Evolutionary conservation across 2,888 invertebrate genomes (phyloP).

Genomic region (Scaptomyza reducta): DNA sequence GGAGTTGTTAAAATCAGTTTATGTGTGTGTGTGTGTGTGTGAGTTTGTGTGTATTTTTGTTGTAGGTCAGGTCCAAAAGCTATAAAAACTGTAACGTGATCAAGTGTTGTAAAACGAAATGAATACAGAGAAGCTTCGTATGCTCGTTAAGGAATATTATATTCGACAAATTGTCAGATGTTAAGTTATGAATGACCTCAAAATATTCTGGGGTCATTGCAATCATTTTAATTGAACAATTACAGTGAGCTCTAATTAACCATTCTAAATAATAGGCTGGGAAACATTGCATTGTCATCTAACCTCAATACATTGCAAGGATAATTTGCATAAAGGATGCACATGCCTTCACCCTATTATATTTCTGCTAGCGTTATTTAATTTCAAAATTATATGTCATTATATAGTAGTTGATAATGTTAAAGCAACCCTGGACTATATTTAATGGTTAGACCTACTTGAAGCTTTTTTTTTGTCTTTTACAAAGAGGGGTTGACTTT

Average conservation of each 20-base stretch:
- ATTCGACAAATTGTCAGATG: not conserved
- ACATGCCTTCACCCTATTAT: not conserved
- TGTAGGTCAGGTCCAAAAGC: slow-evolving; percentile 57
- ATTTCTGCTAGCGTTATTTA: not conserved
- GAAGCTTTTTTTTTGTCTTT: not conserved
- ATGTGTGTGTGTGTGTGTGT: slow-evolving; percentile 30
- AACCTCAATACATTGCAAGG: not conserved
- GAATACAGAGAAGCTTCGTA: too few species aligned
- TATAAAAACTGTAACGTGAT: slow-evolving; percentile 17
- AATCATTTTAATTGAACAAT: slow-evolving; percentile 14
- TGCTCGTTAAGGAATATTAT: not conserved
- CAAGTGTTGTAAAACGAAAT: not conserved
- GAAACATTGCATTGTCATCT: not conserved
- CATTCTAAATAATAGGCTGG: not conserved
- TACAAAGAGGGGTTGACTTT: slow-evolving; percentile 5
- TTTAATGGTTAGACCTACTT: not conserved
- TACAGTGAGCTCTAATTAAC: not conserved
- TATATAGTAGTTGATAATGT: not conserved
- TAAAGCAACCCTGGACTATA: not conserved
- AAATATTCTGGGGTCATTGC: not conserved
- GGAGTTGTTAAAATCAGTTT: slow-evolving; percentile 41
- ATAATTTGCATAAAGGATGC: slow-evolving; percentile 5
- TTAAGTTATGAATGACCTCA: not conserved
- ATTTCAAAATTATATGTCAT: not conserved
- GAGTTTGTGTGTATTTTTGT: slow-evolving; percentile 23